phyloP scores from a whole-genome alignment of 2,888 invertebrate species.

The Sesia apiformis region DNA sequence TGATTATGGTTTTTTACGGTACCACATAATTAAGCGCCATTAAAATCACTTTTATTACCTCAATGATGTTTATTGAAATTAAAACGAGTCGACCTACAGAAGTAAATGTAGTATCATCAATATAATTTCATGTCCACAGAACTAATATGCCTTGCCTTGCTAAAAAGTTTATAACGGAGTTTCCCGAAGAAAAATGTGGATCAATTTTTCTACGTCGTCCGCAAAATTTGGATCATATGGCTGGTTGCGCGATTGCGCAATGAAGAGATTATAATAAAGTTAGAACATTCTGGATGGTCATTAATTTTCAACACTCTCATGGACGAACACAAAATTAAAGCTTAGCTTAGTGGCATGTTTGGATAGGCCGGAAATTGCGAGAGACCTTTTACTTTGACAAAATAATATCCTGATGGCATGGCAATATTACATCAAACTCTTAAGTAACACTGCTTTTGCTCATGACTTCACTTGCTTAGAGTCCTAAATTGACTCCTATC shows the following conservation, averaged over 20 bases:
- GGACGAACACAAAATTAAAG: constrained; percentile 3
- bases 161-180: constrained; percentile 5
- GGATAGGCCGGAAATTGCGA: no score
- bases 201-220: constrained; percentile 52
- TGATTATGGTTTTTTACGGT: no score
- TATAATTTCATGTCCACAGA: background rate
- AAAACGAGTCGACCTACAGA: no score
- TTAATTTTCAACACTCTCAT: constrained; percentile 43
- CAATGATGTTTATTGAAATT: no score
- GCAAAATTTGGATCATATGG: constrained; percentile 55
- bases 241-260: constrained; percentile 48
- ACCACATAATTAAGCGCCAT: no score
- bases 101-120: background rate
- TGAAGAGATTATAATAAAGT: constrained; percentile 49
- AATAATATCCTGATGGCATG: no score
- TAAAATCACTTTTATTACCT: no score
- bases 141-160: background rate
- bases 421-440: no score
- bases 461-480: no score
- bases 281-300: constrained; percentile 38
- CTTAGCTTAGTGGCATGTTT: background rate
- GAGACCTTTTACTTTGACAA: no score
- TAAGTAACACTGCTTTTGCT: no score
- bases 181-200: constrained; percentile 42
- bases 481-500: no score